These are phyloP conservation scores for Ailuropoda melanoleuca DNA, from an alignment of 2,113 vertebrate species.

Conservation along the genomic window DNA sequence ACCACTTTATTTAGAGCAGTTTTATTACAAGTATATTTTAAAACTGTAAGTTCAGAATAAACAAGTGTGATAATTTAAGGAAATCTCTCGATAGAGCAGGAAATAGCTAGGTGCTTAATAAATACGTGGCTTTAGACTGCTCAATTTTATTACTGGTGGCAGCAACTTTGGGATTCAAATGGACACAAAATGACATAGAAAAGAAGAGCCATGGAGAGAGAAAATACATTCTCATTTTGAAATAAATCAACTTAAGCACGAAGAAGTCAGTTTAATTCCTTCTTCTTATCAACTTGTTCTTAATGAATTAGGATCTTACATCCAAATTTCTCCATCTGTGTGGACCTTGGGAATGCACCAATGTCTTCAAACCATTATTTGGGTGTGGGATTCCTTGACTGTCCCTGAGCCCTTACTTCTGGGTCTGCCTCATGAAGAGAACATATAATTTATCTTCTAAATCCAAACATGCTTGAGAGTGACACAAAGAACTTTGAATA, in stretches of 20 bases:
- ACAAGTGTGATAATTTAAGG: neutral
- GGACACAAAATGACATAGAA: neutral
- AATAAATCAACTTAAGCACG: neutral
- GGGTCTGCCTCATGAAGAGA: neutral
- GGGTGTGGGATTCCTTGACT: neutral
- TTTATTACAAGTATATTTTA: slow-evolving; percentile 21
- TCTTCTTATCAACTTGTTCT: neutral
- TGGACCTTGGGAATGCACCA: neutral
- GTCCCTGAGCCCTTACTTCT: neutral
- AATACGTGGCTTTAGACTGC: neutral
- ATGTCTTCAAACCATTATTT: neutral
- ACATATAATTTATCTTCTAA: neutral
- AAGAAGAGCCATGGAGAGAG: neutral
- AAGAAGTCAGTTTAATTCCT: neutral
- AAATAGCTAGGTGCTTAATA: neutral
- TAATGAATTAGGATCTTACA: neutral
- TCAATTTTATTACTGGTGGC: neutral
- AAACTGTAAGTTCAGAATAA: neutral
- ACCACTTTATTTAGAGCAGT: neutral
- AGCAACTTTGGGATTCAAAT: neutral
- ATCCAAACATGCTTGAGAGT: neutral
- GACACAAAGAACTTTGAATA: neutral
- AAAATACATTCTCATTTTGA: slow-evolving; percentile 19
- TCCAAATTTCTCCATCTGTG: neutral
- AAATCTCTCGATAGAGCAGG: neutral